These are phyloP conservation scores for Papilio glaucus DNA, from an alignment of 1,140 invertebrate species.

Conservation along the genomic window DNA sequence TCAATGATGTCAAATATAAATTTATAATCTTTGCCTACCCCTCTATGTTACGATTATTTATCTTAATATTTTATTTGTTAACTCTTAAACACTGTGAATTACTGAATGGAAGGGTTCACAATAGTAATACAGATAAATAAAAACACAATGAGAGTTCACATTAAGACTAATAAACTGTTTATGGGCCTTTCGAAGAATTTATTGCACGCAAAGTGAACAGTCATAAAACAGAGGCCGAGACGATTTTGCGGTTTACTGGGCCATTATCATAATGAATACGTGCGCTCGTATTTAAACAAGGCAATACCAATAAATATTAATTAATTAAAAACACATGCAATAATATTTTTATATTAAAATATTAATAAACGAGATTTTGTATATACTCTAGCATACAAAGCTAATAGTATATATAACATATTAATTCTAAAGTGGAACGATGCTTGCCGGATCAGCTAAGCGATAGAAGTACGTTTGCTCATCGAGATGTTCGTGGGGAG, in stretches of 20 bases:
- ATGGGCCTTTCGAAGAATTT: slow-evolving; percentile 11
- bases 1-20: no score
- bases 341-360: background rate
- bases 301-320: background rate
- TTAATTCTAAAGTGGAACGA: no score
- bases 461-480: no score
- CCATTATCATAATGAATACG: slow-evolving; percentile 19
- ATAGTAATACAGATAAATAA: slow-evolving; percentile 18
- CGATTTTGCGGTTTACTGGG: background rate
- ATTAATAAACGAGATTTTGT: background rate
- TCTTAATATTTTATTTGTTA: no score
- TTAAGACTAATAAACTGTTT: background rate
- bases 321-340: background rate
- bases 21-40: no score
- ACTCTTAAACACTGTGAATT: background rate
- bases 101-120: background rate
- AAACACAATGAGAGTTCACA: slow-evolving; percentile 16
- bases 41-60: no score
- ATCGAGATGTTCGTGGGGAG: no score
- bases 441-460: no score
- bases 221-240: background rate
- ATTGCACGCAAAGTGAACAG: slow-evolving; percentile 20
- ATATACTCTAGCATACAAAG: no score
- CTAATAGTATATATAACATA: no score
- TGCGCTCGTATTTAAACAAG: background rate